Conservation (phyloP, 2,113 vertebrate species). For the Porphyrio hochstetteri region DNA sequence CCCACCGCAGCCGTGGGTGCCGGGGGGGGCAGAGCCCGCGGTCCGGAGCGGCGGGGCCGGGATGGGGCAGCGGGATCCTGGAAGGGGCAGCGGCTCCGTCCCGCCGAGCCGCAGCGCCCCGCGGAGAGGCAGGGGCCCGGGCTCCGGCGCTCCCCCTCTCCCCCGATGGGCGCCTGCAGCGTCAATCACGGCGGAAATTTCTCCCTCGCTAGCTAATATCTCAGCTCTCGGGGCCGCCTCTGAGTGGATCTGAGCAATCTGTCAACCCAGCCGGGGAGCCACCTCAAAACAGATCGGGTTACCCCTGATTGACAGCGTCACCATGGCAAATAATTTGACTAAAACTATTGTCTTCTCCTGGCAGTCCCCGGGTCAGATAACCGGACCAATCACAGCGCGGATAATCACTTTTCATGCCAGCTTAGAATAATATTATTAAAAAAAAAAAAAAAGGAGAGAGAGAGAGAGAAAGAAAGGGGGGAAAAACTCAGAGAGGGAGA, state of each 20-base stretch:
- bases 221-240: constrained; percentile 81
- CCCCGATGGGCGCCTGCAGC: constrained; percentile 70
- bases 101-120: background rate
- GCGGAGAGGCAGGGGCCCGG: background rate
- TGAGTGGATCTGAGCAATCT: constrained; percentile 84
- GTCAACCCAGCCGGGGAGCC: constrained; percentile 87
- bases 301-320: constrained; percentile 98
- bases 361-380: constrained; percentile 96
- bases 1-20: background rate
- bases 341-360: constrained; percentile 98
- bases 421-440: constrained; percentile 99
- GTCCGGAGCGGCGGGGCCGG: background rate
- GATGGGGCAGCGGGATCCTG: background rate
- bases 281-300: constrained; percentile 94
- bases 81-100: background rate
- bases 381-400: constrained; percentile 97
- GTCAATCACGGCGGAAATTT: constrained; percentile 87
- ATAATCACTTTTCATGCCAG: constrained; percentile 95
- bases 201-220: constrained; percentile 74
- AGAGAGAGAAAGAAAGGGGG: background rate
- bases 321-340: constrained; percentile 99
- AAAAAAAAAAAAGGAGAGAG: constrained; percentile 65
- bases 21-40: background rate
- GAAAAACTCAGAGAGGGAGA: constrained; percentile 63
- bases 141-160: background rate